Evolutionary conservation across 2,888 invertebrate species (phyloP), one percentile per base, ranked within the genome.

Genomic region (Mesopsocus fuscifrons): DNA sequence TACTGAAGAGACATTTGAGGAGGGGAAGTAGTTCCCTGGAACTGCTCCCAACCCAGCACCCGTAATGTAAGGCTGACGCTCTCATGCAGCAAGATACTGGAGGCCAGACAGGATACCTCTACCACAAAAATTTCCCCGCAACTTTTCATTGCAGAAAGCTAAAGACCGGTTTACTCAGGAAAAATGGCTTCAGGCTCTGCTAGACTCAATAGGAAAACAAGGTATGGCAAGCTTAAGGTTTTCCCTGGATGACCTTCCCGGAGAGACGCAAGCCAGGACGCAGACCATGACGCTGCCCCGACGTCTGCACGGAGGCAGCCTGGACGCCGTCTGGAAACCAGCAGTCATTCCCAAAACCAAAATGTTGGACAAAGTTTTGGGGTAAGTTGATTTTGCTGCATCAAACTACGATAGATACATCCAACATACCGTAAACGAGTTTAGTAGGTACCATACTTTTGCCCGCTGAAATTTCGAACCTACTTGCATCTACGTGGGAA

Each of bases 101-200:
- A n/a, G n/a, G n/a, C n/a, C n/a, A n/a, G n/a, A n/a, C n/a, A n/a
- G n/a, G n/a, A n/a, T n/a, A n/a, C n/a, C n/a, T n/a, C n/a, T n/a
- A n/a, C n/a, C n/a, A n/a, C n/a, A n/a, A n/a, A n/a, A n/a, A n/a
- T n/a, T n/a, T n/a, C n/a, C n/a, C n/a, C n/a, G n/a, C n/a, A n/a
- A n/a, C n/a, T n/a, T n/a, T n/a, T n/a, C n/a, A 26, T 26, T 26
- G 8, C 50, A 68, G 68, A 58, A 65, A 50, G 64, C 67, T 1
- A 59, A 61, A 50, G 63, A 59, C 41, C 57, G 60, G 45, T 52
- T 56, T 8, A 59, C 63, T n/a, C 63, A 67, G 49, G 64, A 66
- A 46, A 58, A 60, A 49, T 69, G 69, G 69, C 59, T 68, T 54
- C 59, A 65, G 51, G 64, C 65, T 1, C 56, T 69, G 26, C 57